Evolutionary conservation across 2,888 invertebrate genomes (phyloP).

Genomic region (Biston betularia): DNA sequence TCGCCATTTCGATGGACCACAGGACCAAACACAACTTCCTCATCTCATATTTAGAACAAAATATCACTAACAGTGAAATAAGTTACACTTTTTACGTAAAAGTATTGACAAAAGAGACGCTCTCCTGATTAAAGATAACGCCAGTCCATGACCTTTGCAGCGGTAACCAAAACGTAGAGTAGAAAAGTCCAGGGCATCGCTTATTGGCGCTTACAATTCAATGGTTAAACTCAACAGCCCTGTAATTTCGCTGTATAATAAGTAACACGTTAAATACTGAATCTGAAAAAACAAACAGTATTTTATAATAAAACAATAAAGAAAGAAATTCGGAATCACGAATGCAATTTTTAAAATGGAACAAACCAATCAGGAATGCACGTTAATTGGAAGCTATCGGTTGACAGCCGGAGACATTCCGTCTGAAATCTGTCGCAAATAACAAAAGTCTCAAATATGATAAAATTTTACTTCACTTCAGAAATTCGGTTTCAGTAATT

Average conservation of each 20-base stretch:
- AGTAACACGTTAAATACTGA: neutral
- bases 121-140: no score
- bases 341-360: constrained; percentile 23
- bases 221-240: no score
- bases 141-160: no score
- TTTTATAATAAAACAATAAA: constrained; percentile 10
- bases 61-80: no score
- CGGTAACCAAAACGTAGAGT: no score
- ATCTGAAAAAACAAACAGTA: neutral
- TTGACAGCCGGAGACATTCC: neutral
- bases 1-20: no score
- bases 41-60: no score
- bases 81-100: no score
- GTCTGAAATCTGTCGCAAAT: constrained; percentile 15
- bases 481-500: neutral
- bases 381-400: constrained; percentile 41
- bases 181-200: no score
- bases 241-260: neutral
- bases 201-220: no score
- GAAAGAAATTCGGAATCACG: constrained; percentile 12
- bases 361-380: constrained; percentile 41
- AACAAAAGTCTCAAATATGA: constrained; percentile 2
- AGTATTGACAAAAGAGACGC: no score
- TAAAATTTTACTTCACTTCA: neutral
- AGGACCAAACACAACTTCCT: no score